Evolutionary conservation across 1,140 invertebrate genomes (phyloP).

Genomic region (Rhopalosiphum padi): DNA sequence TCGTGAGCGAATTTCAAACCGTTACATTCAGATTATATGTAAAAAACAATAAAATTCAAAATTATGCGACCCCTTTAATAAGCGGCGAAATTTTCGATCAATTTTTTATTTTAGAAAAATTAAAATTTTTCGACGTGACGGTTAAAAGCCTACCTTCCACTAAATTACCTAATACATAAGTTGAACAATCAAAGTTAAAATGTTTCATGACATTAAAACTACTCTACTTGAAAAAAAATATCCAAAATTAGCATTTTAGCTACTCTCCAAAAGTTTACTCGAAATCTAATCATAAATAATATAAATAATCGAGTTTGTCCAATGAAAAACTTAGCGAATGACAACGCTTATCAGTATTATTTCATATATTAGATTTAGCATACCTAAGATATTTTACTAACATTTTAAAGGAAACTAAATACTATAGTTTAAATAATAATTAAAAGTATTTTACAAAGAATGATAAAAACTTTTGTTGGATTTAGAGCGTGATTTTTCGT

Average conservation of each 20-base stretch:
- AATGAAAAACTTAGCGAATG: neutral
- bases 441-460: conserved; percentile 16
- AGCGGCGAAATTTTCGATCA: neutral
- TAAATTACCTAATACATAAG: neutral
- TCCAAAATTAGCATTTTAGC: neutral
- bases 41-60: neutral
- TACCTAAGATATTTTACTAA: neutral
- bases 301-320: neutral
- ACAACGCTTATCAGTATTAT: neutral
- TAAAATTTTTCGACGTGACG: neutral
- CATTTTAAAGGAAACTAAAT: neutral
- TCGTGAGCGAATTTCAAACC: neutral
- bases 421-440: neutral
- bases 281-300: too few relatives aligned
- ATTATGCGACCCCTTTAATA: neutral
- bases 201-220: neutral
- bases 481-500: neutral
- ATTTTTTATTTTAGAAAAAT: neutral
- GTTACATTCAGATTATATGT: neutral
- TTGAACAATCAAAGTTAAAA: neutral
- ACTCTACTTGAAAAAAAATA: neutral
- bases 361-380: too few relatives aligned
- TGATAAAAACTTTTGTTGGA: neutral
- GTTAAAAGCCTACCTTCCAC: neutral
- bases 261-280: neutral